Conservation (phyloP, 2,888 invertebrate species). For the Trichogramma dendrolimi region DNA sequence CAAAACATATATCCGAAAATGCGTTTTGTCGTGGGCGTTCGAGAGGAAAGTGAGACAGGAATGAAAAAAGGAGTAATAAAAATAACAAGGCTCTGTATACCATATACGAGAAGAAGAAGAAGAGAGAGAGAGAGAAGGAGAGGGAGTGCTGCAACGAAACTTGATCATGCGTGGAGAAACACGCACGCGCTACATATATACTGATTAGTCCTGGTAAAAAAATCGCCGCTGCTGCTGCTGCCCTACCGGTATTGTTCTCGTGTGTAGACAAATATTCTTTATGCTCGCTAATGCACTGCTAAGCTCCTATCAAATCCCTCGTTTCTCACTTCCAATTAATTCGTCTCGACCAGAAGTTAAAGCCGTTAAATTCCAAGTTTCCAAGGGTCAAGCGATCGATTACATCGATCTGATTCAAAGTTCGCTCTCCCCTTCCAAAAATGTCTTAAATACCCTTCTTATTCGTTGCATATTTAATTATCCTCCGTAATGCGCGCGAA, state of each 20-base stretch:
- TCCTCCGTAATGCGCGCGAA: too few relatives aligned
- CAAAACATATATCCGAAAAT: neutral
- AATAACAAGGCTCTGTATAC: too few relatives aligned
- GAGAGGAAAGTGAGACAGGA: neutral
- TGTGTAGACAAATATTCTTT: conserved; percentile 18
- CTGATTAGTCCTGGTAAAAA: conserved; percentile 4
- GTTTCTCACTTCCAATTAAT: too few relatives aligned
- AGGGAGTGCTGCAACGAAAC: neutral
- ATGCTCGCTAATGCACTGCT: too few relatives aligned
- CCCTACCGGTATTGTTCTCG: conserved; percentile 19
- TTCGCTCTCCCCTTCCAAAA: too few relatives aligned
- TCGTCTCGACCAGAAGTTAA: too few relatives aligned
- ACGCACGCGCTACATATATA: conserved; percentile 12
- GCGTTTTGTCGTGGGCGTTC: conserved; percentile 19
- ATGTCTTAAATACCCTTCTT: too few relatives aligned
- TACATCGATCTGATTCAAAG: too few relatives aligned
- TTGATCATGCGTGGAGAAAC: conserved; percentile 15
- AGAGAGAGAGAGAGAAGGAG: neutral
- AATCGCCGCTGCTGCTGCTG: conserved; percentile 9
- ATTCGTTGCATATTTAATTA: too few relatives aligned
- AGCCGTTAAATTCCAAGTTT: too few relatives aligned
- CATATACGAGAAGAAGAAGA: neutral
- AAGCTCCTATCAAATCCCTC: too few relatives aligned
- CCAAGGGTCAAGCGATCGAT: too few relatives aligned
- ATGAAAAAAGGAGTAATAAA: conserved; percentile 2